Evolutionary conservation across 1,140 invertebrate species (phyloP).

Genomic region (Monochamus saltuarius): DNA sequence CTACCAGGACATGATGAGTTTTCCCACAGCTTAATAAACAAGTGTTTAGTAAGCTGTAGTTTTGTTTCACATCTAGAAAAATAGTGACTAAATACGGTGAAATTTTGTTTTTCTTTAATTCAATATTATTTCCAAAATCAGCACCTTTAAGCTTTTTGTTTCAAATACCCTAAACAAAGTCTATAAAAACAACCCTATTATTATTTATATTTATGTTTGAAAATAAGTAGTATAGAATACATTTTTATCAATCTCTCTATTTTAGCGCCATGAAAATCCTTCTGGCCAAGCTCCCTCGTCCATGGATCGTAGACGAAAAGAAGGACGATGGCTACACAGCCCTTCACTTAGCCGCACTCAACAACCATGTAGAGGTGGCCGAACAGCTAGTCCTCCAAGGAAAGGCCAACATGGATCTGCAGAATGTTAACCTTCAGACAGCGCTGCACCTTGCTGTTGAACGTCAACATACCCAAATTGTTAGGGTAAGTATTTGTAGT

Average conservation of each 20-base stretch:
- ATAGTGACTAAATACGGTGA: too few relatives aligned
- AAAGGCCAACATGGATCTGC: constrained; percentile 89
- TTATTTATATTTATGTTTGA: too few relatives aligned
- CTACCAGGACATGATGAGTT: too few relatives aligned
- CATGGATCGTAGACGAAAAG: constrained; percentile 97
- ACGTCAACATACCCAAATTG: constrained; percentile 93
- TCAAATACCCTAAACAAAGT: too few relatives aligned
- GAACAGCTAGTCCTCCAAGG: constrained; percentile 84
- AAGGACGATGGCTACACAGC: constrained; percentile 98
- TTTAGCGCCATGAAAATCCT: constrained; percentile 93
- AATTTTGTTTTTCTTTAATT: too few relatives aligned
- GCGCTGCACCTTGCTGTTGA: constrained; percentile 94
- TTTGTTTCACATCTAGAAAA: too few relatives aligned
- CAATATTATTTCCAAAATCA: too few relatives aligned
- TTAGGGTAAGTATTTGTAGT: constrained; percentile 62
- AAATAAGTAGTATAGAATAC: background rate
- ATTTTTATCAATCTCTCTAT: too few relatives aligned
- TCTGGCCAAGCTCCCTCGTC: constrained; percentile 84
- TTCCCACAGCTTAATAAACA: too few relatives aligned
- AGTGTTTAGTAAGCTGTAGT: too few relatives aligned
- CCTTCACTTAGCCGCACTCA: constrained; percentile 91
- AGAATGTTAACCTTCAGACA: constrained; percentile 95
- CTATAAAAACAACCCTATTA: too few relatives aligned
- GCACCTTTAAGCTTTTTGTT: too few relatives aligned
- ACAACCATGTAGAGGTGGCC: constrained; percentile 97